Percentiles rank a stretch among this genome's conserved stretches.
phyloP scores from a whole-genome alignment of 2,113 vertebrate species.

The Campylomormyrus tamandua region DNA sequence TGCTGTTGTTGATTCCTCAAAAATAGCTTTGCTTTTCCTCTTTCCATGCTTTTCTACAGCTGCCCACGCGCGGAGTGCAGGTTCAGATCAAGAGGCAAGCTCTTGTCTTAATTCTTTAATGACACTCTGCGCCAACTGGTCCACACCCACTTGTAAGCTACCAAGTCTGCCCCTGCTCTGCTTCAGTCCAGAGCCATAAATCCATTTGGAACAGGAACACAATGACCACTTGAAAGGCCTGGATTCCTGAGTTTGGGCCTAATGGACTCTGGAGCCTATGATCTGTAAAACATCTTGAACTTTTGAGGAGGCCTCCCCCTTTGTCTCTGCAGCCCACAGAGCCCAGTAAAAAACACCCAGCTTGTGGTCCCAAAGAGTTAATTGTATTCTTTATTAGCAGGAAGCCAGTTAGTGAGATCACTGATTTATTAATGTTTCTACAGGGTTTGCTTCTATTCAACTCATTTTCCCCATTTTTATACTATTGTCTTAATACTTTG shows the following conservation, averaged over 20 bases:
- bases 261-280: slow-evolving; percentile 41
- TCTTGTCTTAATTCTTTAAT: slow-evolving; percentile 32
- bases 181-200: slow-evolving; percentile 47
- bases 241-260: slow-evolving; percentile 36
- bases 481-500: background rate
- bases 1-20: background rate
- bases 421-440: background rate
- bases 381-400: slow-evolving; percentile 40
- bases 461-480: background rate
- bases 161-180: slow-evolving; percentile 37
- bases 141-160: slow-evolving; percentile 29
- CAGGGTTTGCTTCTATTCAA: no score
- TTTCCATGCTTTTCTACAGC: background rate
- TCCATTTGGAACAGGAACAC: slow-evolving; percentile 35
- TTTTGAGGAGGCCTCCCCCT: slow-evolving; percentile 8
- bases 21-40: background rate
- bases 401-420: slow-evolving; percentile 2
- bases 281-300: slow-evolving; percentile 40
- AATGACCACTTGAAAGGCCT: slow-evolving; percentile 44
- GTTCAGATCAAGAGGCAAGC: background rate
- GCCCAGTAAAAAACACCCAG: slow-evolving; percentile 27
- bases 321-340: slow-evolving; percentile 20
- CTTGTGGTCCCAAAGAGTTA: slow-evolving; percentile 31
- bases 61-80: background rate
- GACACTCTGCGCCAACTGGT: slow-evolving; percentile 29